Evolutionary conservation across 1,140 invertebrate species (phyloP).

Genomic region (Drosophila gunungcola): DNA sequence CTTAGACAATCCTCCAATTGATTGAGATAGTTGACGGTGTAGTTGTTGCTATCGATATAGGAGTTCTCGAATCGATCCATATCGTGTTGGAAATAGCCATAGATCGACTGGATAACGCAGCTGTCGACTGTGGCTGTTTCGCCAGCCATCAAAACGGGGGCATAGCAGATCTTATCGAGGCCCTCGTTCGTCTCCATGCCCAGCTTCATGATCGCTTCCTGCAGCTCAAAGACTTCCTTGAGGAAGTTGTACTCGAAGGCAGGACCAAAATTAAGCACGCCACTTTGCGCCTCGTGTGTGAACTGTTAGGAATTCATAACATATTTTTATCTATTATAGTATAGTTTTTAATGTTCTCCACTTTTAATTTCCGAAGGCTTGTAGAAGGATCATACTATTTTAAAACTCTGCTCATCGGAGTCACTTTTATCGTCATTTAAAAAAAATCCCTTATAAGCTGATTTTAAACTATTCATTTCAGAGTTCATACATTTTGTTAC

Average conservation of each 20-base stretch:
- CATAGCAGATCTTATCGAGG: slow-evolving; percentile 93
- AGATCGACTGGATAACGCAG: slow-evolving; percentile 92
- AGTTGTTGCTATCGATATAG: slow-evolving; percentile 61
- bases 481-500: no score
- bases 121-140: slow-evolving; percentile 86
- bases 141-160: slow-evolving; percentile 90
- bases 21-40: slow-evolving; percentile 85
- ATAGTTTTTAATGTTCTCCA: no score
- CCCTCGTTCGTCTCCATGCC: slow-evolving; percentile 85
- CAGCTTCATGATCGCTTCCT: slow-evolving; percentile 87
- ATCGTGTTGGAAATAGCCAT: slow-evolving; percentile 92
- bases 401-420: no score
- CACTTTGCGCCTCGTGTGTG: slow-evolving; percentile 72
- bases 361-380: no score
- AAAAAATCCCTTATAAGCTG: no score
- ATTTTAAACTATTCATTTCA: no score
- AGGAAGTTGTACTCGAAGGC: slow-evolving; percentile 90
- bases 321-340: no score
- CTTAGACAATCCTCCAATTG: slow-evolving; percentile 85
- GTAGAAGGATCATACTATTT: no score
- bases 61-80: slow-evolving; percentile 85
- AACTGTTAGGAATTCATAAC: slow-evolving; percentile 40
- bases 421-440: no score
- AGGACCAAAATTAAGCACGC: slow-evolving; percentile 86
- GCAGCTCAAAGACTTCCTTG: slow-evolving; percentile 88